These are phyloP conservation scores for Perdita meconis DNA, from an alignment of 2,888 invertebrate genomes.

Conservation along the genomic window DNA sequence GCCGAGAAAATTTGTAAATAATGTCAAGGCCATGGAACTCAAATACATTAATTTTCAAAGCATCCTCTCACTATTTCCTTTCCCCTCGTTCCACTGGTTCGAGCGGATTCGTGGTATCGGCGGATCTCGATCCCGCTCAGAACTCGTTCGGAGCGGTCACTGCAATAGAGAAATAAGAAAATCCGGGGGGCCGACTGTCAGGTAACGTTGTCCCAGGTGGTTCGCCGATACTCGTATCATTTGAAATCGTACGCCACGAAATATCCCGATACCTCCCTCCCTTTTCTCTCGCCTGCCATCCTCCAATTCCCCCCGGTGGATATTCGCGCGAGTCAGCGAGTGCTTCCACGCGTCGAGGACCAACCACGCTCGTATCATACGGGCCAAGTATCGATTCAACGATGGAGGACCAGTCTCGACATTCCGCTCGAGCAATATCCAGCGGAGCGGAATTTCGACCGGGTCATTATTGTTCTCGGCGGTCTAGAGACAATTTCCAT, in stretches of 20 bases:
- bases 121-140: neutral
- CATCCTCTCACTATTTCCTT: constrained; percentile 2
- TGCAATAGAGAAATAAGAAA: constrained; percentile 30
- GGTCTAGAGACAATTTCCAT: constrained; percentile 74
- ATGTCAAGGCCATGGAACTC: neutral
- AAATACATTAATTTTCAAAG: constrained; percentile 42
- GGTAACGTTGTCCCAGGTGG: constrained; percentile 44
- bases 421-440: constrained; percentile 67
- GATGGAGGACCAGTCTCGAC: constrained; percentile 61
- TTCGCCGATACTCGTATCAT: constrained; percentile 40
- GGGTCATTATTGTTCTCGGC: constrained; percentile 74
- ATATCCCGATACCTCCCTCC: constrained; percentile 40
- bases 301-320: constrained; percentile 47
- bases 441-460: constrained; percentile 70
- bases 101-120: neutral
- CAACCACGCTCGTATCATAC: constrained; percentile 56
- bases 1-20: constrained; percentile 25
- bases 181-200: constrained; percentile 8
- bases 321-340: constrained; percentile 61
- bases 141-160: neutral
- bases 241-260: constrained; percentile 48
- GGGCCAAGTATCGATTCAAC: constrained; percentile 66
- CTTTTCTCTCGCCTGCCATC: neutral
- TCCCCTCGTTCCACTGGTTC: neutral
- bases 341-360: constrained; percentile 59